Conservation (phyloP, 2,113 vertebrate genomes). For the Corythaeola cristata region DNA sequence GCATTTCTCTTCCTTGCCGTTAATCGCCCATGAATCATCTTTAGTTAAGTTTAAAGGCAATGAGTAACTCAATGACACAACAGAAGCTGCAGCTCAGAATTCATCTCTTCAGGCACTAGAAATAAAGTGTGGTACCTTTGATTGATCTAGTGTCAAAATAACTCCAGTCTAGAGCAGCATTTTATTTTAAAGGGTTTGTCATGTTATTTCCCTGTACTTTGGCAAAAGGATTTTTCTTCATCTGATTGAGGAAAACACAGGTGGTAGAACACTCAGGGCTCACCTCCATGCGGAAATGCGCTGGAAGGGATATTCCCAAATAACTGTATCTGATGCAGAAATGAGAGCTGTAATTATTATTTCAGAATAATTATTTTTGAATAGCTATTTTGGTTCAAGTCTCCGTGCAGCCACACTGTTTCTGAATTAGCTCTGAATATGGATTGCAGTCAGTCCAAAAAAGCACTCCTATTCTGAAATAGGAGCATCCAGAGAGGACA, state of each 20-base stretch:
- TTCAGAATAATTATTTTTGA: neutral
- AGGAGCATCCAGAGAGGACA: neutral
- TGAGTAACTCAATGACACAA: slow-evolving; percentile 35
- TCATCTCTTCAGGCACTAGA: neutral
- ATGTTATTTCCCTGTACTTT: neutral
- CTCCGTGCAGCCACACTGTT: neutral
- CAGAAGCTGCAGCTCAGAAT: slow-evolving; percentile 1
- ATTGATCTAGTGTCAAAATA: slow-evolving; percentile 45
- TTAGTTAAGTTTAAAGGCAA: slow-evolving; percentile 5
- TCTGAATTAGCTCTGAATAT: slow-evolving; percentile 11
- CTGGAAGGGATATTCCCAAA: neutral
- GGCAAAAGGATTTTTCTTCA: neutral
- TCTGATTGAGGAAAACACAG: neutral
- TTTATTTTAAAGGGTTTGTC: neutral
- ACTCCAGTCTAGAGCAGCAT: neutral
- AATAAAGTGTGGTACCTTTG: neutral
- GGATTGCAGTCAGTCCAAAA: neutral
- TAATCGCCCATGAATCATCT: slow-evolving; percentile 21
- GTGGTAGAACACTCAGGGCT: neutral
- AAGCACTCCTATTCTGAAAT: neutral
- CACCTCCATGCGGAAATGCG: neutral
- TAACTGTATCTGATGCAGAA: neutral
- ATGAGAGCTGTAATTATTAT: neutral
- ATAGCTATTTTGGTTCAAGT: neutral
- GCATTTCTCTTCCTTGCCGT: neutral